phyloP scores from a whole-genome alignment of 2,113 vertebrate genomes.

The Scartelaos histophorus region DNA sequence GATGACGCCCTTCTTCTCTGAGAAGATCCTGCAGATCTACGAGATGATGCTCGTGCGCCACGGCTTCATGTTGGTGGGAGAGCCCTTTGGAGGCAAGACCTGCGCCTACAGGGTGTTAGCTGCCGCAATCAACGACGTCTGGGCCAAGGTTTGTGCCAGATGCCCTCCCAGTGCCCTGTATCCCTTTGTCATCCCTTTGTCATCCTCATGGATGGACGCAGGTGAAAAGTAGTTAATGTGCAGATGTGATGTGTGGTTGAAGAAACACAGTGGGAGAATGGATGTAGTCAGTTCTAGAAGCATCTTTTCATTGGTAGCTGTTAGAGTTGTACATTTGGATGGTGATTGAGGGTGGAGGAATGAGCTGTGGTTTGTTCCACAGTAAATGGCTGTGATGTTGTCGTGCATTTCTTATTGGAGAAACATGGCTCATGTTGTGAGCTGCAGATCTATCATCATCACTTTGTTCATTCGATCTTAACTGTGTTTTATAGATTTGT shows the following conservation, averaged over 20 bases:
- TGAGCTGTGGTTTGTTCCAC: too few relatives aligned
- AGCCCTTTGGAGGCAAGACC: slow-evolving; percentile 90
- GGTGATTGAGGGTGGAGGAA: too few relatives aligned
- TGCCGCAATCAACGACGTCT: slow-evolving; percentile 81
- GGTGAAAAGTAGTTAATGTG: too few relatives aligned
- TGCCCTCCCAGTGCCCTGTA: background rate
- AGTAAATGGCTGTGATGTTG: background rate
- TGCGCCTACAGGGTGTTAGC: slow-evolving; percentile 86
- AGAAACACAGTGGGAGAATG: too few relatives aligned
- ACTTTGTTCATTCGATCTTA: background rate
- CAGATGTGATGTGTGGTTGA: too few relatives aligned
- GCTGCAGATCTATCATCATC: background rate
- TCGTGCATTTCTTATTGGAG: too few relatives aligned
- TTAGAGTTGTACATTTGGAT: too few relatives aligned
- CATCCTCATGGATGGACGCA: too few relatives aligned
- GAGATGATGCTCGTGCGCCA: slow-evolving; percentile 95
- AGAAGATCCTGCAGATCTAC: slow-evolving; percentile 90
- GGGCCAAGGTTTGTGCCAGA: slow-evolving; percentile 76
- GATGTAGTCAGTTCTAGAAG: too few relatives aligned
- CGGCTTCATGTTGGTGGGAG: slow-evolving; percentile 92
- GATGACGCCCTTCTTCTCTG: slow-evolving; percentile 81
- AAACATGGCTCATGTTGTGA: background rate
- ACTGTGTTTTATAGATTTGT: background rate
- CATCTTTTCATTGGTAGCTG: too few relatives aligned
- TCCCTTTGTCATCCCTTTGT: too few relatives aligned